A percentile compares a stretch with the other conserved stretches of the same genome.
Evolutionary conservation across 2,113 vertebrate genomes (phyloP).

Genomic region (Elephantulus edwardii): DNA sequence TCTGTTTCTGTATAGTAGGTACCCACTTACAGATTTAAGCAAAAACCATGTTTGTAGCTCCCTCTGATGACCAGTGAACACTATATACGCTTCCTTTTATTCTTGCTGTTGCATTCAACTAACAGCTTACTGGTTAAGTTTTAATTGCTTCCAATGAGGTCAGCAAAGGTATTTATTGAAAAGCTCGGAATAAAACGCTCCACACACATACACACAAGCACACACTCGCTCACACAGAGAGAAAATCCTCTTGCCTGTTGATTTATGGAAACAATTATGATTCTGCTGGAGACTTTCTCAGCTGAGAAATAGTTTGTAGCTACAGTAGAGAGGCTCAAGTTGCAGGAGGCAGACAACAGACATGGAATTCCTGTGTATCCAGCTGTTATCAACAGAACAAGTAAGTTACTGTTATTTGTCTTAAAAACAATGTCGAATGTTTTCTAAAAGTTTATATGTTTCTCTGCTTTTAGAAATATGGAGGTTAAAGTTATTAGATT

Average conservation of each 20-base stretch:
- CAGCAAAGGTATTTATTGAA: conserved; percentile 98
- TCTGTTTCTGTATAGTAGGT: conserved; percentile 78
- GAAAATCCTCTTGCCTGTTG: conserved; percentile 87
- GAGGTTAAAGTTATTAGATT: conserved; percentile 59
- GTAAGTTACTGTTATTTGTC: conserved; percentile 91
- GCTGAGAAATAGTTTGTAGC: conserved; percentile 87
- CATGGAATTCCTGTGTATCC: conserved; percentile 86
- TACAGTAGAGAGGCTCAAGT: conserved; percentile 86
- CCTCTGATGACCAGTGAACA: conserved; percentile 93
- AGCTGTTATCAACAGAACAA: conserved; percentile 88
- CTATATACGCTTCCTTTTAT: conserved; percentile 89
- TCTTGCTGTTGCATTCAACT: conserved; percentile 88
- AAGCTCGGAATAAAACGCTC: conserved; percentile 91
- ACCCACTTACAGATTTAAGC: conserved; percentile 76
- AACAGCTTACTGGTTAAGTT: conserved; percentile 98
- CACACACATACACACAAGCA: conserved; percentile 84
- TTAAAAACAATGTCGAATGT: conserved; percentile 77
- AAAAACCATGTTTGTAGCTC: conserved; percentile 90
- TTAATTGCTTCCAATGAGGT: conserved; percentile 99
- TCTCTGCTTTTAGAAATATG: conserved; percentile 66
- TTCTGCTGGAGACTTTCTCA: conserved; percentile 88
- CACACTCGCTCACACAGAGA: conserved; percentile 76
- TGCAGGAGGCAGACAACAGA: conserved; percentile 87
- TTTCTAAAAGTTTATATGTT: conserved; percentile 77
- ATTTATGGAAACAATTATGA: conserved; percentile 93